A percentile compares a stretch with the other conserved stretches of the same genome.
Conservation (phyloP, 2,113 vertebrate genomes). For the Clupea harengus region DNA sequence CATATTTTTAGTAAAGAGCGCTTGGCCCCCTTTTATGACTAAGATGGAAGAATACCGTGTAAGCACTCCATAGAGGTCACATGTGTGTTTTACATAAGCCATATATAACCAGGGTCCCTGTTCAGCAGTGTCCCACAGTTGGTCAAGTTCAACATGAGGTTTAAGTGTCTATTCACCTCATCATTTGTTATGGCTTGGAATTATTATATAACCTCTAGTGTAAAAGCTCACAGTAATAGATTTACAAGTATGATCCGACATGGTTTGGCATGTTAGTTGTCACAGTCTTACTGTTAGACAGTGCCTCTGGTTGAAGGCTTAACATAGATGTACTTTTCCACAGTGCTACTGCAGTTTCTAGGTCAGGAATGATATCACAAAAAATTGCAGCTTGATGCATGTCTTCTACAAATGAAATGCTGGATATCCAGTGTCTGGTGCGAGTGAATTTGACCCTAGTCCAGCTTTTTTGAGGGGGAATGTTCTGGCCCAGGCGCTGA, state of each 20-base stretch:
- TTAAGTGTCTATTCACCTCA: neutral
- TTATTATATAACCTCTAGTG: neutral
- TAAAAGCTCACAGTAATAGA: neutral
- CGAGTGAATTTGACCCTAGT: neutral
- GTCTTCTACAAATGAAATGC: neutral
- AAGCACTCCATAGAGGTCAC: conserved; percentile 3
- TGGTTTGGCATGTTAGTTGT: neutral
- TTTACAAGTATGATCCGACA: neutral
- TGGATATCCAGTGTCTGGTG: neutral
- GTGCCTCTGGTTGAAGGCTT: neutral
- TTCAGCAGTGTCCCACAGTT: neutral
- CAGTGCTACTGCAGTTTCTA: neutral
- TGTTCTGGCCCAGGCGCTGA: neutral
- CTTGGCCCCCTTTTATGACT: conserved; percentile 12
- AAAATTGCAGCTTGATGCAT: neutral
- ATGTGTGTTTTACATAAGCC: neutral
- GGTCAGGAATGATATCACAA: neutral
- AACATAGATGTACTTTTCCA: neutral
- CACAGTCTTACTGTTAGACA: neutral
- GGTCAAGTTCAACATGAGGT: neutral
- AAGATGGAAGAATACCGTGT: neutral
- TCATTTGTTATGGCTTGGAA: neutral
- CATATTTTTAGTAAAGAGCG: neutral
- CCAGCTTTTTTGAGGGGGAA: neutral
- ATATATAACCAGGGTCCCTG: neutral